These are phyloP conservation scores for Acomys russatus DNA, from an alignment of 2,797 vertebrate species.

Conservation along the genomic window DNA sequence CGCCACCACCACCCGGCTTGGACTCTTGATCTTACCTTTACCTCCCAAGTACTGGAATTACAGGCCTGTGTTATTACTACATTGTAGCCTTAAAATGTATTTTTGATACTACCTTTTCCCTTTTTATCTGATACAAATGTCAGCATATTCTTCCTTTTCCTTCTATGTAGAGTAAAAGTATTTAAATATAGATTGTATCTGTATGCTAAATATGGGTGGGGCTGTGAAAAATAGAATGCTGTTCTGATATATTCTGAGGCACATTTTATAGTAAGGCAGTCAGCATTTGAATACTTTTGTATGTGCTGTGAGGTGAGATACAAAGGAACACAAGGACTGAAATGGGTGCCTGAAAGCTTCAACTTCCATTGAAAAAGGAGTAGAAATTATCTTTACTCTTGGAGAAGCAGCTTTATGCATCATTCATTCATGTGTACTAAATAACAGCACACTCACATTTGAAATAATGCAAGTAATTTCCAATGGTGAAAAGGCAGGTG, in stretches of 20 bases:
- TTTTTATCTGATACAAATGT: conserved; percentile 35
- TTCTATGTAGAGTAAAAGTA: conserved; percentile 64
- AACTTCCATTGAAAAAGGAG: conserved; percentile 14
- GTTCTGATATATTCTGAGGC: conserved; percentile 52
- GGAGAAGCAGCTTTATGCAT: background rate
- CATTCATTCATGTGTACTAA: conserved; percentile 45
- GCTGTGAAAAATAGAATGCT: conserved; percentile 68
- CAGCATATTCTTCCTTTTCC: conserved; percentile 44
- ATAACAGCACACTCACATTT: background rate
- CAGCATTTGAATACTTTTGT: conserved; percentile 67
- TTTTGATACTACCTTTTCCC: background rate
- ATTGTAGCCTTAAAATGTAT: background rate
- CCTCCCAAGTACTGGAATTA: background rate
- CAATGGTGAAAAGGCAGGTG: background rate
- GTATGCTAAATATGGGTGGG: conserved; percentile 60
- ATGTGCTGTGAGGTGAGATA: background rate
- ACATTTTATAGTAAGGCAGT: conserved; percentile 60
- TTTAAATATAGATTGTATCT: conserved; percentile 55
- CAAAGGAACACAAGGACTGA: conserved; percentile 36
- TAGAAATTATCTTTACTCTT: background rate
- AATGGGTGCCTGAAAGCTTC: conserved; percentile 37
- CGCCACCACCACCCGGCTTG: no score
- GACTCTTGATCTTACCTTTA: background rate
- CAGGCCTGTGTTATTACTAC: background rate
- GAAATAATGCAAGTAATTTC: conserved; percentile 42